Evolutionary conservation across 2,113 vertebrate species (phyloP).

Genomic region (Chrysochloris asiatica): DNA sequence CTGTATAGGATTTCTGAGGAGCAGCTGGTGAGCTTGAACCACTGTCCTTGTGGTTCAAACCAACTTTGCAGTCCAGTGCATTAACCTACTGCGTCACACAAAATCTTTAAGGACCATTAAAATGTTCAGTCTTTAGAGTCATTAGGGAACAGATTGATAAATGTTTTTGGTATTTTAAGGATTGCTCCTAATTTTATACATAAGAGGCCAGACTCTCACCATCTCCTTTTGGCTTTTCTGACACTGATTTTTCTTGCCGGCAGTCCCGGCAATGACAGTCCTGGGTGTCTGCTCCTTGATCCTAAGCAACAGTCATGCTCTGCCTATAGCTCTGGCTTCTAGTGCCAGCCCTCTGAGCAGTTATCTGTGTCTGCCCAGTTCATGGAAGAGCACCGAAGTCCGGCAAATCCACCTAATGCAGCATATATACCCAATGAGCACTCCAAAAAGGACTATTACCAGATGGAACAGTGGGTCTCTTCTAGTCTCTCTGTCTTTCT

Average conservation of each 20-base stretch:
- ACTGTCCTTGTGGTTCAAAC: too few species aligned
- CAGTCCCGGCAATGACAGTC: background rate
- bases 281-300: background rate
- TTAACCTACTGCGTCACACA: too few species aligned
- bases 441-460: background rate
- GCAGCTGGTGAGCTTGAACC: too few species aligned
- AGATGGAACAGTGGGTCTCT: background rate
- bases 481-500: background rate
- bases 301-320: background rate
- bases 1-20: too few species aligned
- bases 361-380: background rate
- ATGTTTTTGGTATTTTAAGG: conserved; percentile 39
- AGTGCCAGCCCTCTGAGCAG: background rate
- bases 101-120: conserved; percentile 27
- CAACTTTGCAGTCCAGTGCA: too few species aligned
- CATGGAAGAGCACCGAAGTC: background rate
- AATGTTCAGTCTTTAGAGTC: conserved; percentile 25
- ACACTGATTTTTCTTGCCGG: background rate
- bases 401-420: background rate
- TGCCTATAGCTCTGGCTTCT: background rate
- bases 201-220: background rate
- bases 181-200: conserved; percentile 11
- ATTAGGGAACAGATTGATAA: conserved; percentile 8
- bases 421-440: background rate
- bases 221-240: background rate